Conservation (phyloP, 2,113 vertebrate genomes). For the Sakesphorus luctuosus region DNA sequence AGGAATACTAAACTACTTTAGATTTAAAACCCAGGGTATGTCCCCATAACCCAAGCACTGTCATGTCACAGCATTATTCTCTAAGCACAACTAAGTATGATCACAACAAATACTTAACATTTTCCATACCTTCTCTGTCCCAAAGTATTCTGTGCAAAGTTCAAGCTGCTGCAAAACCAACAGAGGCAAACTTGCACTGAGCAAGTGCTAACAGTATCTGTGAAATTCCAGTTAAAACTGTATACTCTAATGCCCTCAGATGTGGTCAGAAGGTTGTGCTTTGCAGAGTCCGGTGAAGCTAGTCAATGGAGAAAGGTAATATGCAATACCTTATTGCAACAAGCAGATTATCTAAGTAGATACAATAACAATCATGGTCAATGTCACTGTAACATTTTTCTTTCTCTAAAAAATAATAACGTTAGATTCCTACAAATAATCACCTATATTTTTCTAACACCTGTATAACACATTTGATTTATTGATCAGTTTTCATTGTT, state of each 20-base stretch:
- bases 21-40: background rate
- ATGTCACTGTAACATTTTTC: background rate
- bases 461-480: background rate
- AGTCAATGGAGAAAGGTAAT: fast-evolving
- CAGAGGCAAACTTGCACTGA: background rate
- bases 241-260: background rate
- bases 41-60: background rate
- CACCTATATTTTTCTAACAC: background rate
- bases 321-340: background rate
- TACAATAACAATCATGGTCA: background rate
- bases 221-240: background rate
- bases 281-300: background rate
- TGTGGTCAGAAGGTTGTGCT: background rate
- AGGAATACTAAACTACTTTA: background rate
- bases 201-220: background rate
- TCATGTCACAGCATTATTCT: background rate
- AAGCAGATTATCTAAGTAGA: background rate
- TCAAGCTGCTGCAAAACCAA: background rate
- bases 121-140: background rate
- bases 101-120: background rate
- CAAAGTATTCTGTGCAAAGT: background rate
- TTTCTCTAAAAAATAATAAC: background rate
- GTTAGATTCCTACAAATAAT: background rate
- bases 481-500: background rate
- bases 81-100: background rate